Percentiles rank a stretch among this genome's conserved stretches.
These are phyloP conservation scores for Otocyon megalotis DNA, from an alignment of 2,113 vertebrate genomes.

Conservation along the genomic window DNA sequence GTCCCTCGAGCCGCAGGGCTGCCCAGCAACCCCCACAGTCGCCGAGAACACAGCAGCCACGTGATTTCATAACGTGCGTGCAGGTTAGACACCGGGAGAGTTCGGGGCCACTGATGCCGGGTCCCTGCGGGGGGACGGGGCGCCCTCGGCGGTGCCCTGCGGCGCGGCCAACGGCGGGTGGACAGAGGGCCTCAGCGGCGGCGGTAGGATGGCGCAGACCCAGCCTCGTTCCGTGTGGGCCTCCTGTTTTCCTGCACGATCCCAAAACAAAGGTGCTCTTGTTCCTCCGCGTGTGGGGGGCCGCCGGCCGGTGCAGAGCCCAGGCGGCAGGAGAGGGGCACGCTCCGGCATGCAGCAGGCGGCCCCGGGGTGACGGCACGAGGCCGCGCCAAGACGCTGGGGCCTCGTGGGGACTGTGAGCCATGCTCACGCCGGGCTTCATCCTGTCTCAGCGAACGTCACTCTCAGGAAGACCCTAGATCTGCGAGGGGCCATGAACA, in stretches of 20 bases:
- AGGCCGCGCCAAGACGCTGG: not conserved
- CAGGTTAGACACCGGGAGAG: rapidly evolving
- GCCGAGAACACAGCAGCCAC: not conserved
- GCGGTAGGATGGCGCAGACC: not conserved
- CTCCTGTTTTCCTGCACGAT: not conserved
- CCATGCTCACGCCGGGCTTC: not conserved
- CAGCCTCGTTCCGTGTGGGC: rapidly evolving
- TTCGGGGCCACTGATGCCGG: not conserved
- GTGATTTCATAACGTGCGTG: rapidly evolving
- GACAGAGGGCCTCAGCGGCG: not conserved
- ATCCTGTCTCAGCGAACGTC: not conserved
- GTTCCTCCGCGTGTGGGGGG: not conserved
- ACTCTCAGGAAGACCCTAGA: not conserved
- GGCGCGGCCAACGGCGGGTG: rapidly evolving
- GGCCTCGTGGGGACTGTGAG: not conserved
- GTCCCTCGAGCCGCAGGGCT: not conserved
- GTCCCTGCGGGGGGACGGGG: rapidly evolving
- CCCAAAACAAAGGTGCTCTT: not conserved
- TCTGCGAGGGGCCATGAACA: rapidly evolving
- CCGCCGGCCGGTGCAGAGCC: not conserved
- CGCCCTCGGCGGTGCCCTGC: rapidly evolving
- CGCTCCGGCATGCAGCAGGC: no score
- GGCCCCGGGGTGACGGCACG: not conserved
- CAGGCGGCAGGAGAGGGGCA: rapidly evolving
- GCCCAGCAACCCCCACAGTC: no score